Evolutionary conservation across 2,888 invertebrate species (phyloP).

Genomic region (Tinea trinotella): DNA sequence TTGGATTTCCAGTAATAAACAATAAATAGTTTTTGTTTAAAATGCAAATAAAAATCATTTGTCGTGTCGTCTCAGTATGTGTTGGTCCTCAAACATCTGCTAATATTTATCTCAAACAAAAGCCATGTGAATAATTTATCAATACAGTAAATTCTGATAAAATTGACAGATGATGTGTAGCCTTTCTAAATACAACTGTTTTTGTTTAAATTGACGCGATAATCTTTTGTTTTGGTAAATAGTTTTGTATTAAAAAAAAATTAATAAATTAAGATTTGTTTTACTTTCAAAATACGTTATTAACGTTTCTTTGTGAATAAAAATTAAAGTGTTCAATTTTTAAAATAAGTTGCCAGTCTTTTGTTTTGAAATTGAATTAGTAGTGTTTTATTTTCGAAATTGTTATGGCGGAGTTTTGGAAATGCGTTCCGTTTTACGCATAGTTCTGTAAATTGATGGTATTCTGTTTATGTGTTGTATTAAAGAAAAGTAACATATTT

Average conservation of each 20-base stretch:
- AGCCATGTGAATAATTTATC: conserved; percentile 45
- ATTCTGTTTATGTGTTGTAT: conserved; percentile 53
- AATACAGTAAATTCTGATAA: conserved; percentile 45
- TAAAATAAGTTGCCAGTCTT: background rate
- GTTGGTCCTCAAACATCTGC: conserved; percentile 39
- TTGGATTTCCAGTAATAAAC: too few species aligned
- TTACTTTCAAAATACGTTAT: background rate
- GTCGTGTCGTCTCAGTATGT: background rate
- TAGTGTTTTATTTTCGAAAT: too few species aligned
- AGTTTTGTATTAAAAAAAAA: background rate
- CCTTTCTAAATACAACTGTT: background rate
- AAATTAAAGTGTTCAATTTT: background rate
- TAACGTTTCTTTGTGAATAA: background rate
- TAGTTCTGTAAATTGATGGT: conserved; percentile 24
- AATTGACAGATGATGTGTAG: conserved; percentile 42
- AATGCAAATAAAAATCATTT: too few species aligned
- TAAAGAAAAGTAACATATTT: conserved; percentile 54
- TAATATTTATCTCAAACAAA: conserved; percentile 62
- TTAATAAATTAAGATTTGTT: too few species aligned
- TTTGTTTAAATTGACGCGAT: background rate
- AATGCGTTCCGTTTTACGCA: background rate
- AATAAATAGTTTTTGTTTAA: too few species aligned
- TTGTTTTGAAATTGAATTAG: too few species aligned
- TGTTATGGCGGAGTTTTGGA: too few species aligned
- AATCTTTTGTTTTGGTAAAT: background rate